Evolutionary conservation across 2,113 vertebrate species (phyloP).

Genomic region (Chascanopsetta lugubris): DNA sequence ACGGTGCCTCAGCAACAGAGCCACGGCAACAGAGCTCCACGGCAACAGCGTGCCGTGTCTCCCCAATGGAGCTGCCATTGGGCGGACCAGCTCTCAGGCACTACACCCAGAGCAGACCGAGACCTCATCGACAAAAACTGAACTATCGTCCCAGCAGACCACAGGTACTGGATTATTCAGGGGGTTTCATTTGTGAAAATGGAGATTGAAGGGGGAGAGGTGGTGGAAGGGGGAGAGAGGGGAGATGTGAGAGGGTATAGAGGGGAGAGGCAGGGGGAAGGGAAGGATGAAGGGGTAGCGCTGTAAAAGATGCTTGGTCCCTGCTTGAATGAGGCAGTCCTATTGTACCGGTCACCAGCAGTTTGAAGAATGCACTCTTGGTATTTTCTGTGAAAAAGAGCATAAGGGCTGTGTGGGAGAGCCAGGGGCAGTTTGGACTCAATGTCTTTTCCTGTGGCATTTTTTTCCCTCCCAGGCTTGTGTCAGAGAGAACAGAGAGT

Average conservation of each 20-base stretch:
- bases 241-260: constrained; percentile 66
- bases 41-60: constrained; percentile 80
- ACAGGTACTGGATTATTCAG: constrained; percentile 68
- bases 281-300: constrained; percentile 67
- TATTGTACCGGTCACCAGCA: constrained; percentile 67
- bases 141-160: constrained; percentile 77
- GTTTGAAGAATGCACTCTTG: constrained; percentile 49
- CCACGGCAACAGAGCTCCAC: constrained; percentile 76
- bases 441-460: constrained; percentile 26
- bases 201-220: constrained; percentile 46
- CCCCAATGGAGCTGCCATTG: constrained; percentile 82
- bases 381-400: constrained; percentile 22
- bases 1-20: constrained; percentile 78
- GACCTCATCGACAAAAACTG: constrained; percentile 79
- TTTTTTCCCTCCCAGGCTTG: background rate
- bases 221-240: constrained; percentile 60
- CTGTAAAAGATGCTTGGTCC: constrained; percentile 69
- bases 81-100: constrained; percentile 79
- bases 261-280: constrained; percentile 76
- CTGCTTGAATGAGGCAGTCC: constrained; percentile 62
- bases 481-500: constrained; percentile 24
- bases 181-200: constrained; percentile 30
- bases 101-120: constrained; percentile 81
- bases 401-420: constrained; percentile 14
- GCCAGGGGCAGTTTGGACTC: constrained; percentile 26